phyloP scores from a whole-genome alignment of 2,888 invertebrate species.

The Nephrocerus scutellatus region DNA sequence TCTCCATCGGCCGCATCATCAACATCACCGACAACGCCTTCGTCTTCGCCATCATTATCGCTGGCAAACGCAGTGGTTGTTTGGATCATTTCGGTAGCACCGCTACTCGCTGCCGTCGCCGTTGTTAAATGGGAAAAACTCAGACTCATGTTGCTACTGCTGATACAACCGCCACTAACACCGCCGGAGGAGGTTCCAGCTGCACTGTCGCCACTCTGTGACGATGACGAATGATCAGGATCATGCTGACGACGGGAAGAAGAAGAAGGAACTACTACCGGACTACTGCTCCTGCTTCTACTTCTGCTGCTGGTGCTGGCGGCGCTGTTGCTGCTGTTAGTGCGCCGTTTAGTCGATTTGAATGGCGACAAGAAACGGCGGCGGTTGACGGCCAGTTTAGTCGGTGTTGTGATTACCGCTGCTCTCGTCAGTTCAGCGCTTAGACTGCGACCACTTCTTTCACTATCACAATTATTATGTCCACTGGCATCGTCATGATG shows the following conservation, averaged over 20 bases:
- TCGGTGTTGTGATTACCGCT: conserved; percentile 28
- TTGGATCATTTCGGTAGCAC: too few relatives aligned
- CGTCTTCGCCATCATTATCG: conserved; percentile 22
- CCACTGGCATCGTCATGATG: too few relatives aligned
- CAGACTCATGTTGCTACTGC: conserved; percentile 19
- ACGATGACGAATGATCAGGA: conserved; percentile 27
- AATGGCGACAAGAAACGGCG: conserved; percentile 38
- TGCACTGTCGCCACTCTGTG: conserved; percentile 40
- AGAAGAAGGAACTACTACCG: conserved; percentile 17
- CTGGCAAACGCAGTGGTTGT: too few relatives aligned
- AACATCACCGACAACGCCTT: conserved; percentile 19
- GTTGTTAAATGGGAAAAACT: too few relatives aligned
- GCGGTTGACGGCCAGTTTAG: conserved; percentile 29
- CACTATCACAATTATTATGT: too few relatives aligned
- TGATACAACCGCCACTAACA: conserved; percentile 23
- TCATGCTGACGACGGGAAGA: conserved; percentile 13
- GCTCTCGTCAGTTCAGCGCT: conserved; percentile 8
- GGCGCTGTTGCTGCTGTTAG: conserved; percentile 42
- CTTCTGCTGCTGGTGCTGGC: conserved; percentile 25
- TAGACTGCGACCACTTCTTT: too few relatives aligned
- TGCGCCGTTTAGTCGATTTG: conserved; percentile 39
- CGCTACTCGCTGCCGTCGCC: too few relatives aligned
- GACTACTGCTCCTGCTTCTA: conserved; percentile 14
- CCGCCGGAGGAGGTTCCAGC: conserved; percentile 18
- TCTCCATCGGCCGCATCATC: conserved; percentile 24